Conservation (phyloP, 2,797 vertebrate species). For the Manis pentadactyla region DNA sequence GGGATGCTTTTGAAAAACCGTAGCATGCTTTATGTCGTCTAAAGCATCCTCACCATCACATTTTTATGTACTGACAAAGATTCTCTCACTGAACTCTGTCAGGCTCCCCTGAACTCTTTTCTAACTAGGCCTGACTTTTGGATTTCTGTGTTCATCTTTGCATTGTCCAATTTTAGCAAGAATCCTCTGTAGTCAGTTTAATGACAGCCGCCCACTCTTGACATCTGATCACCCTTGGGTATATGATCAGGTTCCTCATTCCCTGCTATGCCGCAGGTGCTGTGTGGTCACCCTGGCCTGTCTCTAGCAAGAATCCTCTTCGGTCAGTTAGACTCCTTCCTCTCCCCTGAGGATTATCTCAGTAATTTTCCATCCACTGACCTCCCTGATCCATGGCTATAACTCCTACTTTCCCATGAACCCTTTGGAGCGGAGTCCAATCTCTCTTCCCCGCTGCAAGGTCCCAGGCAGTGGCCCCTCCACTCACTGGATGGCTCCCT, state of each 20-base stretch:
- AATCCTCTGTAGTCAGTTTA: background rate
- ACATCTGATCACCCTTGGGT: background rate
- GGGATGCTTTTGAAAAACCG: background rate
- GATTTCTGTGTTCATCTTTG: background rate
- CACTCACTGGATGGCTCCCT: background rate
- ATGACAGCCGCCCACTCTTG: background rate
- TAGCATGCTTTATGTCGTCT: background rate
- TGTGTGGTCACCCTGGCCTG: background rate
- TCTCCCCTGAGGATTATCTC: background rate
- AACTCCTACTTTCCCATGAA: too few species aligned
- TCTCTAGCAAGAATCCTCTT: background rate
- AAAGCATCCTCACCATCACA: background rate
- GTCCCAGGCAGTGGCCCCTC: background rate
- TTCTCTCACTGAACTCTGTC: background rate
- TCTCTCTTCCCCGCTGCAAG: background rate
- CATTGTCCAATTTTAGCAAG: background rate
- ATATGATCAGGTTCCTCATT: background rate
- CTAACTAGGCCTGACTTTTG: background rate
- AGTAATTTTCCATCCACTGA: background rate
- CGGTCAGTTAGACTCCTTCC: background rate
- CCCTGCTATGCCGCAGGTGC: background rate
- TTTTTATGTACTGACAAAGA: background rate
- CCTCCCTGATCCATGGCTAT: background rate
- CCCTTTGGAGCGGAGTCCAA: background rate
- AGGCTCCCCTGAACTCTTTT: background rate